Base-by-base conservation (phyloP, 2,113 vertebrate species). In the Recurvirostra avosetta region DNA sequence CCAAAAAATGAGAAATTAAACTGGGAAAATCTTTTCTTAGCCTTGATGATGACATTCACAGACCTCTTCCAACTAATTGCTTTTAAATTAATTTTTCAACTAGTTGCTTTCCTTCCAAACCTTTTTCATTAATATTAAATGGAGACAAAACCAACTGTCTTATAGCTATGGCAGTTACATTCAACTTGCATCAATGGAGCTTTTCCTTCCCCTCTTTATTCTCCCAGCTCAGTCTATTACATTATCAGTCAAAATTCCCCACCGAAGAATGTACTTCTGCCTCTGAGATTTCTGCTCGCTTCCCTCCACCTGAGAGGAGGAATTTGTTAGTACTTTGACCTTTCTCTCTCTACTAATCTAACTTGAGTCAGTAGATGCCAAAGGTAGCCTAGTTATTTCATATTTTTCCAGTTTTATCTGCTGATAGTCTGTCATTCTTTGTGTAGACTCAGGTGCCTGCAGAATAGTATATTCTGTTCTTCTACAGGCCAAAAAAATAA, bases 321-420 rank as follows among this genome's bases (percentile, higher is more conserved):
- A 92, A 91, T 91, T 94, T 95, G 70, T 66, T 27, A 29, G 68
- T 78, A 82, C 61, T 94, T 96, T 68, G 73, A 96, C 93, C 87
- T 91, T 96, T 83, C 27, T 67, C 50, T 86, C 78, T 88, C 53
- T 81, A 5, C 55, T 81, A 75, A 62, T 81, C 80, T 87, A 82
- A 26, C 61, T 45, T 61, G 49, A 73, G 83, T 82, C 1, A 0
- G 61, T 89, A 83, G 50, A 92, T 70, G 68, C 58, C 89, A 82
- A 90, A 82, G 36, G 52, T 85, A 77, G 58, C 76, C 70, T 85
- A 76, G 56, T 82, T 90, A 75, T 88, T 94, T 89, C 23, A 12
- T 84, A 90, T 55, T 90, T 94, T 73, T 32, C 89, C 62, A 47
- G 58, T 88, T 89, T 86, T 70, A 79, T 94, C 61, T 96, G 43